Conservation (phyloP, 2,113 vertebrate species). For the Halcyon senegalensis region DNA sequence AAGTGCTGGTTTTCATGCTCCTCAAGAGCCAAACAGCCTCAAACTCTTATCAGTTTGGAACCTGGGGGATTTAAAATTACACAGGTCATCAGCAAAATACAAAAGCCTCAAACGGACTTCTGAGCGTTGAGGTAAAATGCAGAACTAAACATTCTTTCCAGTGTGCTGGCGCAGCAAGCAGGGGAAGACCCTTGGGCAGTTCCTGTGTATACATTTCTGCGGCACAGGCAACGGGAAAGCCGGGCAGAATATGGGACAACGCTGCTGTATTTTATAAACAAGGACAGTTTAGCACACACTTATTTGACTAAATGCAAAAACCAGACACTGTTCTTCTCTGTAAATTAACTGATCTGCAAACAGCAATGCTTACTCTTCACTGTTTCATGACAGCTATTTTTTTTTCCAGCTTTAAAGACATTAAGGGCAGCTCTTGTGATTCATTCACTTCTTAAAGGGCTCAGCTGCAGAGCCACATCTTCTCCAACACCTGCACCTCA, state of each 20-base stretch:
- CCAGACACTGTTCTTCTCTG: not conserved
- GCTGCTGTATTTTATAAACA: not conserved
- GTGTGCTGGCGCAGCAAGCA: not conserved
- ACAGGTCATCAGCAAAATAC: not conserved
- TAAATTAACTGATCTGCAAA: not conserved
- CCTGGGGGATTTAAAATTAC: not conserved
- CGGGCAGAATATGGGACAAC: not conserved
- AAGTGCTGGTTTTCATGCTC: not conserved
- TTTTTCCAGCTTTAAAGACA: not conserved
- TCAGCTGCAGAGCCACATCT: not conserved
- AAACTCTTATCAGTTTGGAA: not conserved
- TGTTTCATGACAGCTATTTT: not conserved
- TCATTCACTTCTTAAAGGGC: not conserved
- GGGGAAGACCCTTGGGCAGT: not conserved
- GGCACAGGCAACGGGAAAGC: not conserved
- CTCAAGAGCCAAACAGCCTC: not conserved
- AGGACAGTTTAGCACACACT: too few species aligned
- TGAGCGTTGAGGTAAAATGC: not conserved
- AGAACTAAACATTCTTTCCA: not conserved
- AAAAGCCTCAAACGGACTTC: not conserved
- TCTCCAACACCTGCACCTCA: not conserved
- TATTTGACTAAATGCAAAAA: not conserved
- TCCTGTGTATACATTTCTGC: not conserved
- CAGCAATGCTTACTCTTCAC: not conserved
- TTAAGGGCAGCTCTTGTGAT: not conserved